Base-by-base conservation (phyloP, 2,888 invertebrate genomes). In the Drosophila kuntzei region DNA sequence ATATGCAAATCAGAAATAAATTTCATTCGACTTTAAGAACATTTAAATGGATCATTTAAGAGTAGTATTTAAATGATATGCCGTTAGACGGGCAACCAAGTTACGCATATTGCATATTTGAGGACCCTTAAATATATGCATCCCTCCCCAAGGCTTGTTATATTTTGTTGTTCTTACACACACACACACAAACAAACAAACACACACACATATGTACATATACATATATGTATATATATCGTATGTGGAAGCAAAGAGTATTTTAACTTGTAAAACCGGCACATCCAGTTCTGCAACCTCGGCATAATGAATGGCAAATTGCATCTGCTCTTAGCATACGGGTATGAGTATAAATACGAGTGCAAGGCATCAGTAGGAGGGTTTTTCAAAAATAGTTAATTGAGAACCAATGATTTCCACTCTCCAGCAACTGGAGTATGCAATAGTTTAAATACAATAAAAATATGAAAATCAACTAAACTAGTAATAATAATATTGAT, bases 241-340 rank as follows among this genome's bases (percentile, higher is more conserved):
- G 34, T 12, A 51, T 51, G 37, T 39, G 39, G 27, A 8, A n/a
- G 41, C 18, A n/a, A 53, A 61, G 69, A 55, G 69, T 14, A 29
- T 49, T 47, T 55, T 46, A 70, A 70, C 70, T 70, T 57, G 70
- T 55, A 51, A 70, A 70, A 70, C 70, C 71, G 70, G 70, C 71
- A 63, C 71, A 70, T 70, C 70, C 70, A 70, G 70, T 70, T 70
- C 63, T 49, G 51, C 63, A 71, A 57, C 51, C 62, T 57, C 62
- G 46, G 51, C 71, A 55, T 51, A 70, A 70, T 70, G 70, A 70
- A 70, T 70, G 63, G 70, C 63, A 70, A 70, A 70, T 70, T 70
- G 70, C 71, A 70, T 70, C 70, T 70, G 70, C 71, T 70, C 55
- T 70, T 53, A 69, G 70, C 68, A 64, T 64, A 66, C 71, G 51